Conservation (phyloP, 2,113 vertebrate species). For the Nothoprocta pentlandii region DNA sequence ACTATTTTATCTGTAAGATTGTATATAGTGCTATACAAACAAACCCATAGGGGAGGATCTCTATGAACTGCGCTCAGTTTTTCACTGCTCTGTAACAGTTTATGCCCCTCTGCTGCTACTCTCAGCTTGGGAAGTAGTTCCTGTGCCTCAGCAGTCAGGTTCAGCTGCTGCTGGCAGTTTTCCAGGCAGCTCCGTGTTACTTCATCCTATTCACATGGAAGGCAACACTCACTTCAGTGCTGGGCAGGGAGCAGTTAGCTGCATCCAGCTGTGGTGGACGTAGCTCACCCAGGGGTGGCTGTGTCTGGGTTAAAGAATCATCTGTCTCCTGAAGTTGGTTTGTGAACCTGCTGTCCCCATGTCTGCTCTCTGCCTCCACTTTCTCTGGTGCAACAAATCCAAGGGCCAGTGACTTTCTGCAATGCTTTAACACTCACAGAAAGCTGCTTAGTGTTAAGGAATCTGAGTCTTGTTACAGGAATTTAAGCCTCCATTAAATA, state of each 20-base stretch:
- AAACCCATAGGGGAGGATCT: neutral
- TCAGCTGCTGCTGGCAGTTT: neutral
- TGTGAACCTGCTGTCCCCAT: too few species aligned
- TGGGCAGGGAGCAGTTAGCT: neutral
- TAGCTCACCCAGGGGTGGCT: neutral
- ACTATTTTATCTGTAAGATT: neutral
- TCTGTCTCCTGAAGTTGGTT: neutral
- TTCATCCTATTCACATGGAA: too few species aligned
- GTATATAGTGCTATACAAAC: neutral
- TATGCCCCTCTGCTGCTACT: neutral
- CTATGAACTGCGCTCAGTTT: neutral
- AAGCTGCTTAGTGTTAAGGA: too few species aligned
- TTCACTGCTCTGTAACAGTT: neutral
- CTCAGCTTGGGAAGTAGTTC: neutral
- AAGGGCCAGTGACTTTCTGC: too few species aligned
- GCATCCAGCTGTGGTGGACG: neutral
- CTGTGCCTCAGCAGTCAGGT: neutral
- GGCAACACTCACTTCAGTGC: neutral
- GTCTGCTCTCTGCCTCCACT: too few species aligned
- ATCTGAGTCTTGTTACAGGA: too few species aligned
- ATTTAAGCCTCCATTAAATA: too few species aligned
- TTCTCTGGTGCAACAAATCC: too few species aligned
- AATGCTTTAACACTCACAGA: too few species aligned
- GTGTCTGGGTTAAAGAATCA: neutral
- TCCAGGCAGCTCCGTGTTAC: fast-evolving